phyloP scores from a whole-genome alignment of 2,797 vertebrate genomes.

The Fistularia tabacaria region DNA sequence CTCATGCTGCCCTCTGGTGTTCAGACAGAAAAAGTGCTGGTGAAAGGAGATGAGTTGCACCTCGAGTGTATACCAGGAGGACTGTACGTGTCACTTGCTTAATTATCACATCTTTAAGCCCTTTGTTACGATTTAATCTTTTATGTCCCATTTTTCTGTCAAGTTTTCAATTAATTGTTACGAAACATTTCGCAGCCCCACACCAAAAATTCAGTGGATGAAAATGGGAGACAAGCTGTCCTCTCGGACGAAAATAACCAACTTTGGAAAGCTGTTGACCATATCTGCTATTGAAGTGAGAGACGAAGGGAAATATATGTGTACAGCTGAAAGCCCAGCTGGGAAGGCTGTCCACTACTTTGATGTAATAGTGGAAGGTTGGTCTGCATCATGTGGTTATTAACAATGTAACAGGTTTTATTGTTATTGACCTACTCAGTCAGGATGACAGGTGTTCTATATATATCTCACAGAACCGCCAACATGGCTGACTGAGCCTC shows the following conservation, averaged over 20 bases:
- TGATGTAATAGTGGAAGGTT: slow-evolving; percentile 87
- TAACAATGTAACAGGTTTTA: neutral
- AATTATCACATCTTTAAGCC: neutral
- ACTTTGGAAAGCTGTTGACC: slow-evolving; percentile 79
- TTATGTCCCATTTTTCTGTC: neutral
- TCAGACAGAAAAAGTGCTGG: slow-evolving; percentile 68
- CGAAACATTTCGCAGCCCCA: slow-evolving; percentile 77
- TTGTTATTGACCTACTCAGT: slow-evolving; percentile 2
- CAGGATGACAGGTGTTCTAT: slow-evolving; percentile 18
- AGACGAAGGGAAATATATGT: slow-evolving; percentile 86
- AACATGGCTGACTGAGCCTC: slow-evolving; percentile 79
- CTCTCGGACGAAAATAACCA: slow-evolving; percentile 59
- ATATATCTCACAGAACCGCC: slow-evolving; percentile 80
- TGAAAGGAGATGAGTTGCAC: slow-evolving; percentile 81
- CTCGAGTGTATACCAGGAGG: slow-evolving; percentile 92
- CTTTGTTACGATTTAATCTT: neutral
- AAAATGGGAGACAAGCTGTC: slow-evolving; percentile 75
- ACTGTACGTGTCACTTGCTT: slow-evolving; percentile 78
- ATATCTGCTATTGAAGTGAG: slow-evolving; percentile 73
- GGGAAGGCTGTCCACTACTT: slow-evolving; percentile 81
- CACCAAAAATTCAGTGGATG: slow-evolving; percentile 81
- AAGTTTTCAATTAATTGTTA: neutral
- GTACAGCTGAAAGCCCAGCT: slow-evolving; percentile 79
- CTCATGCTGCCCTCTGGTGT: slow-evolving; percentile 85
- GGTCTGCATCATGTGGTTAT: slow-evolving; percentile 18